Conservation (phyloP, 1,140 invertebrate species). For the Triops cancriformis region DNA sequence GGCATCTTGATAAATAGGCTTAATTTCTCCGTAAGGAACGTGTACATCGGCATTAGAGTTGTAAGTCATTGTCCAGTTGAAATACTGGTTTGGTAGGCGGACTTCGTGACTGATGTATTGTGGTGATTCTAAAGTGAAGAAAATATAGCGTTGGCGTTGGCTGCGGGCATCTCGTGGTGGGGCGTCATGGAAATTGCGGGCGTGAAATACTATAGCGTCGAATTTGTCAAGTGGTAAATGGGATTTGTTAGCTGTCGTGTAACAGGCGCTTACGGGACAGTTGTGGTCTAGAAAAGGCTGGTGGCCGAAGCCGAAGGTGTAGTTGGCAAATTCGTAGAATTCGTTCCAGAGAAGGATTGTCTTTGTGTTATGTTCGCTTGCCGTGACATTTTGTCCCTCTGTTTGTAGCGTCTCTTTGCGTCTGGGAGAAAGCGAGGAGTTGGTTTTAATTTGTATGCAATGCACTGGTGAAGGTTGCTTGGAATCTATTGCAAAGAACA, state of each 20-base stretch:
- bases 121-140: slow-evolving; percentile 1
- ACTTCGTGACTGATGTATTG: background rate
- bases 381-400: background rate
- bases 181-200: background rate
- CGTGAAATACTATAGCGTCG: slow-evolving; percentile 18
- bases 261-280: slow-evolving; percentile 1
- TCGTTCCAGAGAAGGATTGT: slow-evolving; percentile 15
- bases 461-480: background rate
- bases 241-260: slow-evolving; percentile 2
- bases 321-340: slow-evolving; percentile 13
- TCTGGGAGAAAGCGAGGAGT: background rate
- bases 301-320: slow-evolving; percentile 21
- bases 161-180: background rate
- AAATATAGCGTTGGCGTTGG: slow-evolving; percentile 10
- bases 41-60: slow-evolving; percentile 32
- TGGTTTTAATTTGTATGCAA: background rate
- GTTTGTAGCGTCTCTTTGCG: background rate
- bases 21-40: slow-evolving; percentile 29
- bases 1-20: background rate
- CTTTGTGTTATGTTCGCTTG: background rate
- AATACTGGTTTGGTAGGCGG: slow-evolving; percentile 17
- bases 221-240: background rate
- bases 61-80: slow-evolving; percentile 24
- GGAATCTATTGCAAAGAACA: background rate
- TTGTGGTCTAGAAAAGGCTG: slow-evolving; percentile 16